Evolutionary conservation across 1,140 invertebrate species (phyloP).

Genomic region (Apis mellifera): DNA sequence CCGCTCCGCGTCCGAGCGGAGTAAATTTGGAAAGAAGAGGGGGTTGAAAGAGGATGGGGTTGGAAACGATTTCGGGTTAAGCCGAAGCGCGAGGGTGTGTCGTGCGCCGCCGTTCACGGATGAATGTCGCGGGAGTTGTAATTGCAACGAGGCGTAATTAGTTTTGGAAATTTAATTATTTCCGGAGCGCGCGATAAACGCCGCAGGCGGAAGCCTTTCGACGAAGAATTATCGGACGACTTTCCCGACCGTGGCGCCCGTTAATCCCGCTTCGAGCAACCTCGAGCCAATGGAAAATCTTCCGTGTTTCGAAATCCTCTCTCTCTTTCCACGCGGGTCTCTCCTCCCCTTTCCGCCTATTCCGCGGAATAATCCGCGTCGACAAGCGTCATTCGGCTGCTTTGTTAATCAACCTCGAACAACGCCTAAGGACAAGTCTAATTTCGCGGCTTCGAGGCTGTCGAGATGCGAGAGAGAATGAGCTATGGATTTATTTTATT

Average conservation of each 20-base stretch:
- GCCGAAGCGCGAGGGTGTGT: slow-evolving; percentile 18
- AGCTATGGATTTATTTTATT: neutral
- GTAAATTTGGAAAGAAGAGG: slow-evolving; percentile 54
- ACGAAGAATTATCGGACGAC: slow-evolving; percentile 61
- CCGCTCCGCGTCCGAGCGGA: neutral
- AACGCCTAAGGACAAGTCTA: slow-evolving; percentile 14
- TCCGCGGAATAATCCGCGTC: slow-evolving; percentile 30
- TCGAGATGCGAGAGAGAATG: no score
- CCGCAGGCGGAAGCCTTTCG: slow-evolving; percentile 32
- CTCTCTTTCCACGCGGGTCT: neutral
- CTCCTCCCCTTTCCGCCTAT: neutral
- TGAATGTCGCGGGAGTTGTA: slow-evolving; percentile 68
- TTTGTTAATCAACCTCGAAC: slow-evolving; percentile 40
- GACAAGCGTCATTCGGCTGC: slow-evolving; percentile 27
- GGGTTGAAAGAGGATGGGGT: neutral
- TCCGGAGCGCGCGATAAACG: slow-evolving; percentile 64
- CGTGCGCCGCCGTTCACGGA: slow-evolving; percentile 50
- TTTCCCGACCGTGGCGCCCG: slow-evolving; percentile 41
- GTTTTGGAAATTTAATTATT: slow-evolving; percentile 77
- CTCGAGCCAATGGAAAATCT: slow-evolving; percentile 32
- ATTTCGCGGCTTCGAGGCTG: neutral
- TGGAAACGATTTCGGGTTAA: slow-evolving; percentile 31
- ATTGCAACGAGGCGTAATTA: slow-evolving; percentile 73
- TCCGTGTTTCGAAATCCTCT: slow-evolving; percentile 26
- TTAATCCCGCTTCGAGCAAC: slow-evolving; percentile 54